phyloP scores from a whole-genome alignment of 2,113 vertebrate species.

The Charadrius vociferus region DNA sequence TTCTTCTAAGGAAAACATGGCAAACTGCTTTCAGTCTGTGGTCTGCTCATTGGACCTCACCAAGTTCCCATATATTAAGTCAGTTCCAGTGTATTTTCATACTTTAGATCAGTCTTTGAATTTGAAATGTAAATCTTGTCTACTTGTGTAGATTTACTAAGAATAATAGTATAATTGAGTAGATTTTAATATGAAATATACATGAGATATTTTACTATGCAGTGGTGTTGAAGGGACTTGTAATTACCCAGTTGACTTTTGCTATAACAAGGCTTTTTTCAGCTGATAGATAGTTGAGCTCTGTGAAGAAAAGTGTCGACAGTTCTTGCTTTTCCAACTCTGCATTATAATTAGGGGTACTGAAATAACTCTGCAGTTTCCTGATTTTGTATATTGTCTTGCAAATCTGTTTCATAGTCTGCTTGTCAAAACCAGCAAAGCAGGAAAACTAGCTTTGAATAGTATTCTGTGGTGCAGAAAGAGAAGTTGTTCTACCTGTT shows the following conservation, averaged over 20 bases:
- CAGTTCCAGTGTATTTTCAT: background rate
- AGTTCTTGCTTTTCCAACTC: background rate
- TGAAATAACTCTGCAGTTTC: conserved; percentile 11
- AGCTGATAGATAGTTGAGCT: background rate
- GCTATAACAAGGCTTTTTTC: background rate
- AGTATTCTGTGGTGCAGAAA: background rate
- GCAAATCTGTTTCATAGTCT: conserved; percentile 7
- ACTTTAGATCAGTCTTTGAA: background rate
- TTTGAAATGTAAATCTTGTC: background rate
- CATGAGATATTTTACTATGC: background rate
- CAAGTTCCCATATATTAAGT: background rate
- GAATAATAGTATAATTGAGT: background rate
- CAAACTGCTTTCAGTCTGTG: background rate
- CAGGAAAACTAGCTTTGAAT: conserved; percentile 1
- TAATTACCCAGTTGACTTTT: conserved; percentile 2
- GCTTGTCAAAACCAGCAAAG: conserved; percentile 2
- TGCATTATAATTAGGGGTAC: background rate
- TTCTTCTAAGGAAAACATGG: background rate
- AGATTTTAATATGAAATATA: conserved; percentile 4
- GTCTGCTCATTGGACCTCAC: background rate
- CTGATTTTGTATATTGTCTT: conserved; percentile 35
- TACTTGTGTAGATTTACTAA: background rate
- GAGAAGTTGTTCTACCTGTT: background rate
- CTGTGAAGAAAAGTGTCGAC: background rate
- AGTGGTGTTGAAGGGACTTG: background rate